Evolutionary conservation across 2,888 invertebrate species (phyloP).

Genomic region (Tetragnatha montana): DNA sequence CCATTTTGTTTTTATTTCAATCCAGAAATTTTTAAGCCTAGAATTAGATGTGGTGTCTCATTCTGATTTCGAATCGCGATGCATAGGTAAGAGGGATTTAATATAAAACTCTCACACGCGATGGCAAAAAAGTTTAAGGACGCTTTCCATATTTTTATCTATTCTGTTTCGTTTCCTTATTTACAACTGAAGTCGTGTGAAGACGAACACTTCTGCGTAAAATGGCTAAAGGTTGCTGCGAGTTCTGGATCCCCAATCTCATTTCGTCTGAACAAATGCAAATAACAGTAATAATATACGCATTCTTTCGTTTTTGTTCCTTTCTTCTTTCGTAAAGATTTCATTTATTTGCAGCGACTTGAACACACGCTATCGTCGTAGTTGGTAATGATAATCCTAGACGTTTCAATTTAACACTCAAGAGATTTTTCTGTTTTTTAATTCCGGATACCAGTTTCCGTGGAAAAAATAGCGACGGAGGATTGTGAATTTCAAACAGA

Average conservation of each 20-base stretch:
- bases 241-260: slow-evolving; percentile 43
- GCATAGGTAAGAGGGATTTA: slow-evolving; percentile 18
- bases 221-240: background rate
- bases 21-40: background rate
- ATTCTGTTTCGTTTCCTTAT: slow-evolving; percentile 8
- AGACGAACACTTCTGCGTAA: background rate
- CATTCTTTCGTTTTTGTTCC: slow-evolving; percentile 18
- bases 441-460: slow-evolving; percentile 10
- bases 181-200: background rate
- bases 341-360: slow-evolving; percentile 16
- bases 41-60: background rate
- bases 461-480: background rate
- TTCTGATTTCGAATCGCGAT: background rate
- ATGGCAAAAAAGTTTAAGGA: background rate
- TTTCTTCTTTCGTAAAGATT: slow-evolving; percentile 20
- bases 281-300: slow-evolving; percentile 45
- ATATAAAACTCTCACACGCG: slow-evolving; percentile 20
- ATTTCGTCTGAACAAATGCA: slow-evolving; percentile 51
- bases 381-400: slow-evolving; percentile 34
- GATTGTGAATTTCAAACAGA: background rate
- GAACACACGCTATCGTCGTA: slow-evolving; percentile 3
- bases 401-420: slow-evolving; percentile 43
- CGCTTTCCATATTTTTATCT: background rate
- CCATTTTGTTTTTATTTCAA: background rate
- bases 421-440: slow-evolving; percentile 36